A percentile compares a stretch with the other conserved stretches of the same genome.
Evolutionary conservation across 2,113 vertebrate genomes (phyloP).

Genomic region (Erythrocebus patas): DNA sequence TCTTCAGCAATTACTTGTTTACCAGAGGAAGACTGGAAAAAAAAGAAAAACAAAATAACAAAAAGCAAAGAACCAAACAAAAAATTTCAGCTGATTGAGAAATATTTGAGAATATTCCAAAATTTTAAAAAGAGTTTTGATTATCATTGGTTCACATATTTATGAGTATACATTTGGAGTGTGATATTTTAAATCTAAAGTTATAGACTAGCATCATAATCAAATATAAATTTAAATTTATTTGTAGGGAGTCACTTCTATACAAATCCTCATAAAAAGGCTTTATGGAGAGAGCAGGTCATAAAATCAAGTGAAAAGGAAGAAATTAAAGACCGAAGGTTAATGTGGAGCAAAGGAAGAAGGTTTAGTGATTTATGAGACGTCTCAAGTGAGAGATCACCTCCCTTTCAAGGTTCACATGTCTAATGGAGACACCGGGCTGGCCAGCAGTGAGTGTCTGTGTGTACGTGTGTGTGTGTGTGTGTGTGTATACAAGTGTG

Average conservation of each 20-base stretch:
- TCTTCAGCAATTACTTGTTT: not conserved
- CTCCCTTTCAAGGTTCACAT: constrained; percentile 8
- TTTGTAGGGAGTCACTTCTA: constrained; percentile 47
- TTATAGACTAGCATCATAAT: not conserved
- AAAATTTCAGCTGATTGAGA: not conserved
- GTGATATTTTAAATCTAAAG: not conserved
- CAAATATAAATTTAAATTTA: constrained; percentile 46
- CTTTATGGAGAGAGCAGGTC: constrained; percentile 47
- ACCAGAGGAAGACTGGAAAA: not conserved
- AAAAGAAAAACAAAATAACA: not conserved
- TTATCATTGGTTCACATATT: not conserved
- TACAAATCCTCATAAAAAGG: constrained; percentile 41
- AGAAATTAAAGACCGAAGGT: constrained; percentile 55
- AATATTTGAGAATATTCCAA: not conserved
- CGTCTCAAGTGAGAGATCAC: constrained; percentile 12
- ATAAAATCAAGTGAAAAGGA: constrained; percentile 63
- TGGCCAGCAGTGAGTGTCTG: not conserved
- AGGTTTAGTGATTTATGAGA: constrained; percentile 51
- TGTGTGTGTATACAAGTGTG: too few species aligned
- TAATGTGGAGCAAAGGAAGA: constrained; percentile 39
- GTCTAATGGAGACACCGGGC: not conserved
- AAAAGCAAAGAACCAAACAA: not conserved
- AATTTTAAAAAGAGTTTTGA: not conserved
- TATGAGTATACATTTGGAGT: not conserved
- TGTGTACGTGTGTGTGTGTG: not conserved